These are phyloP conservation scores for Campoplex capitator DNA, from an alignment of 2,888 invertebrate genomes.

Conservation along the genomic window DNA sequence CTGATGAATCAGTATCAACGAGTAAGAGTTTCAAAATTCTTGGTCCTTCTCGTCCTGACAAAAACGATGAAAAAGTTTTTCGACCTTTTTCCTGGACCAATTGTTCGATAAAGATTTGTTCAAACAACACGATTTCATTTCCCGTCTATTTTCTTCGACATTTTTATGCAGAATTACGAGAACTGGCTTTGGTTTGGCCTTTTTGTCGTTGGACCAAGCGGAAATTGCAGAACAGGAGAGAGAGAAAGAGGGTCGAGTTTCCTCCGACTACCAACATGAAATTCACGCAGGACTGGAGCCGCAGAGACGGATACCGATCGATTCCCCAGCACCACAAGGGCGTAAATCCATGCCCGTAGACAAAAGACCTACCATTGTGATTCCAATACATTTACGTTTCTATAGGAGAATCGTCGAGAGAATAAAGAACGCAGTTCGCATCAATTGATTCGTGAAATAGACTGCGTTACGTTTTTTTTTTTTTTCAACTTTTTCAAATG, in stretches of 20 bases:
- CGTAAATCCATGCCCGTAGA: background rate
- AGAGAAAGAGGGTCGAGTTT: background rate
- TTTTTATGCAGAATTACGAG: background rate
- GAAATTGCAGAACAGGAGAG: background rate
- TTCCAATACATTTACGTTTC: conserved; percentile 4
- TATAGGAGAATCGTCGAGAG: background rate
- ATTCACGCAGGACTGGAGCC: background rate
- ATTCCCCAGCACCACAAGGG: background rate
- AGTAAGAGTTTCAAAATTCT: no score
- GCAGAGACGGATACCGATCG: background rate
- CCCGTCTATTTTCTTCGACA: background rate
- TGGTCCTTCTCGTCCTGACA: no score
- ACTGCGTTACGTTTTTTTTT: no score
- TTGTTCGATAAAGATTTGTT: background rate
- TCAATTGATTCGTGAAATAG: background rate
- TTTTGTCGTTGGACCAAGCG: background rate
- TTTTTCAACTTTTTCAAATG: background rate
- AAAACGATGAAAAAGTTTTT: no score
- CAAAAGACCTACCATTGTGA: background rate
- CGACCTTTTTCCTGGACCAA: no score
- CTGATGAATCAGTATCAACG: no score
- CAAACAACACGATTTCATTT: background rate
- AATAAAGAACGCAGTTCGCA: background rate
- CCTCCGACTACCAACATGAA: background rate
- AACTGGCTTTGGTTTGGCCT: background rate